Evolutionary conservation across 1,140 invertebrate genomes (phyloP), one percentile per base, ranked within the genome.

Genomic region (Caenorhabditis latens): DNA sequence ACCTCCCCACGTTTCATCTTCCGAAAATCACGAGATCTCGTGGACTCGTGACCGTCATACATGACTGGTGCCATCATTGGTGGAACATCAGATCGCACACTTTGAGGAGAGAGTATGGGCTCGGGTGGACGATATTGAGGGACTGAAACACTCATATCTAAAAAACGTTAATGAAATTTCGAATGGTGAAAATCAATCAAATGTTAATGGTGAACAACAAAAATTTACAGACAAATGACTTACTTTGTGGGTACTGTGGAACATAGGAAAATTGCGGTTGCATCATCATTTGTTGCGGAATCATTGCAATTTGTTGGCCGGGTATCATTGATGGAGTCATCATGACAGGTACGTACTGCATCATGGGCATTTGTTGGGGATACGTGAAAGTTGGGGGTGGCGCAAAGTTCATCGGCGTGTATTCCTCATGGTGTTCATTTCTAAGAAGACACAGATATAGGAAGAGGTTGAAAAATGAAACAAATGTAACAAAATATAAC

Each of bases 271-370:
- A 79, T 19, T 79, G 71, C 48, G 57, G 57, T 16, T 61, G 57
- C 21, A 84, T 57, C 65, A 85, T 75, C 84, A 85, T 85, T 32
- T 65, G 63, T 40, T 85, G 84, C 14, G 46, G 65, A 48, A 85
- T 79, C 84, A 85, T 86, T 32, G 42, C 67, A 46, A 79, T 83
- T 55, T 71, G 75, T 21, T 79, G 71, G 14, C 71, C 71, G 11
- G 55, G 65, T 65, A 86, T 86, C 86, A 86, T 86, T 65, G 67
- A 71, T 57, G 86, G 84, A 67, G 85, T 65, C 83, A 88, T 84
- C 63, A 88, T 79, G 55, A 88, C 63, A 19, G 87, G 87, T 32
- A 88, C 61, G 43, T 88, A 88, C 86, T 88, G 87, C 67, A 88
- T 83, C 48, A 75, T 75, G 4, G 83, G 83, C 84, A 87, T 57